Evolutionary conservation across 1,140 invertebrate species (phyloP).

Genomic region (Piezodorus guildinii): DNA sequence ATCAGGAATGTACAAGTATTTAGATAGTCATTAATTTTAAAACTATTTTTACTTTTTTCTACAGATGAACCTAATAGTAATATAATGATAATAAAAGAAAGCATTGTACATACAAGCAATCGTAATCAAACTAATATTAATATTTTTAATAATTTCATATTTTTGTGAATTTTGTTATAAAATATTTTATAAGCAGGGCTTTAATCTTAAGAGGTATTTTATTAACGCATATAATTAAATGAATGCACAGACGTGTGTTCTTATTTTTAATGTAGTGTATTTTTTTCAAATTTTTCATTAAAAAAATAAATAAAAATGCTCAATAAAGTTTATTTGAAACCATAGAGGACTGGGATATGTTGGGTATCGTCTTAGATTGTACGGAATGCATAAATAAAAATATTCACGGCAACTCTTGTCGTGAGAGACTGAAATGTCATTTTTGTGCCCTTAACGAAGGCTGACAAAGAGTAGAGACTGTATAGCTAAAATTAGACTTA

Average conservation of each 20-base stretch:
- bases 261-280: too few species aligned
- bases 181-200: not conserved
- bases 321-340: not conserved
- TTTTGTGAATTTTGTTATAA: not conserved
- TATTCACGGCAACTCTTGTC: not conserved
- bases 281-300: too few species aligned
- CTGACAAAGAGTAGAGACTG: constrained; percentile 17
- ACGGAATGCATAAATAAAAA: constrained; percentile 3
- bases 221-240: too few species aligned
- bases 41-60: too few species aligned
- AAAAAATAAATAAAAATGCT: too few species aligned
- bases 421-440: constrained; percentile 5
- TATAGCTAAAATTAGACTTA: constrained; percentile 12
- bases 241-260: too few species aligned
- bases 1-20: too few species aligned
- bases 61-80: too few species aligned
- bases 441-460: constrained; percentile 14
- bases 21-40: too few species aligned
- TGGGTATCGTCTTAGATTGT: not conserved
- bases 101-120: constrained; percentile 1
- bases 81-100: not conserved
- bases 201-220: too few species aligned
- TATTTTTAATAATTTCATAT: constrained; percentile 6
- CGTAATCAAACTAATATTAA: not conserved
- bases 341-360: not conserved